A percentile compares a stretch with the other conserved stretches of the same genome.
These are phyloP conservation scores for Rotaria magnacalcarata DNA, from an alignment of 2,888 invertebrate species.

Conservation along the genomic window DNA sequence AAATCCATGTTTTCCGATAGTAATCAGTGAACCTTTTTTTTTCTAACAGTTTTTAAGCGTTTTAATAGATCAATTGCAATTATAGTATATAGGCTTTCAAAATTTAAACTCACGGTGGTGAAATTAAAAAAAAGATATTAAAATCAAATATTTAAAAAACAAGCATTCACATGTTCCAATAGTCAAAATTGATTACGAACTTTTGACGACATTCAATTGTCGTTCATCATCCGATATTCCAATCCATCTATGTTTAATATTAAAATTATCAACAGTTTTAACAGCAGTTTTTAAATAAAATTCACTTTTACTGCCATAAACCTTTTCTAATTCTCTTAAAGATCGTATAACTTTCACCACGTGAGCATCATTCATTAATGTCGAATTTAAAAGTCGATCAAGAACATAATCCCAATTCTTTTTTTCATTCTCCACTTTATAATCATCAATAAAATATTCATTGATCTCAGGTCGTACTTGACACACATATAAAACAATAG, in stretches of 20 bases:
- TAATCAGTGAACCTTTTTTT: no score
- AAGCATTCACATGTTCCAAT: not conserved
- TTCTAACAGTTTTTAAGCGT: no score
- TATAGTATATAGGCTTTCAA: no score
- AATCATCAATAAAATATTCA: not conserved
- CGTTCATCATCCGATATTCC: not conserved
- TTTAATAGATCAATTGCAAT: no score
- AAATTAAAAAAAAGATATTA: not conserved
- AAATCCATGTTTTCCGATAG: no score
- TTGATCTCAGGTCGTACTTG: not conserved
- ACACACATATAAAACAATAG: not conserved
- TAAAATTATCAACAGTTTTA: not conserved
- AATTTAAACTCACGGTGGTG: no score
- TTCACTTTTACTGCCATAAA: not conserved
- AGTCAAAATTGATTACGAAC: not conserved
- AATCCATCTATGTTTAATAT: not conserved
- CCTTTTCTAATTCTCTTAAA: not conserved
- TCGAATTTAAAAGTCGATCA: not conserved
- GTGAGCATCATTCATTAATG: not conserved
- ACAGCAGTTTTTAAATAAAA: conserved; percentile 10
- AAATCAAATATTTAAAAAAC: not conserved
- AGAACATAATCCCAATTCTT: not conserved
- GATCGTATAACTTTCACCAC: not conserved
- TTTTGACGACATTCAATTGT: not conserved
- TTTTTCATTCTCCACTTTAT: not conserved